Base-by-base conservation (phyloP, 1,140 invertebrate genomes). In the Vanessa tameamea region DNA sequence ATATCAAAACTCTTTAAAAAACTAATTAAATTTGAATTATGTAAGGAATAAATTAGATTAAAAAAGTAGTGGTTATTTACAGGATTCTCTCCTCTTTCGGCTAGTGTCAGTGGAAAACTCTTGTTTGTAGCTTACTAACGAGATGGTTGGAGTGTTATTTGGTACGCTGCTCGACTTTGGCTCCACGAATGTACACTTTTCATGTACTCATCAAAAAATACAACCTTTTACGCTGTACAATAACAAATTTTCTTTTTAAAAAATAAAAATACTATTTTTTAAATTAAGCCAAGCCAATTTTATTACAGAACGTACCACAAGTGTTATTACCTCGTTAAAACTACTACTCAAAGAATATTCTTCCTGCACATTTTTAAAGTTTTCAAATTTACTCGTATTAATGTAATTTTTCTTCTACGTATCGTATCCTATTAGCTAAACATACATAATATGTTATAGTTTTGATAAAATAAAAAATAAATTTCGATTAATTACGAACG, bases 81-180 rank as follows among this genome's bases (percentile, higher is more conserved):
- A 57, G 53, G 53, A 57, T 23, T 57, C 23, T 13, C 20, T 23
- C 53, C 20, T 23, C 53, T 57, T 37, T 61, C 11, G 23, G 31
- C 26, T 31, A 61, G 23, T 61, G 23, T 61, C 57, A 61, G 31
- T 61, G 57, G 57, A 37, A 53, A 61, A 61, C 57, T 61, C 23
- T 61, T 61, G 57, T 61, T 61, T 31, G 57, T 15, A 61, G 57
- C 57, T 61, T 61, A 31, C 57, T 37, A 61, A 61, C 57, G 57
- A 61, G 57, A 31, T 61, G 14, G 57, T 61, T 37, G 43, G 31
- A 61, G 57, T 61, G 57, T 37, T 61, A 61, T 31, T 61, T 37
- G 23, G 57, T 61, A 37, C 57, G 57, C 57, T 61, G 23, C 57
- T 31, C 57, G 57, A 61, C 57, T 61, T 61, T 61, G 31, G 31